phyloP scores from a whole-genome alignment of 2,888 invertebrate genomes.

The Chaetoderma sp. region DNA sequence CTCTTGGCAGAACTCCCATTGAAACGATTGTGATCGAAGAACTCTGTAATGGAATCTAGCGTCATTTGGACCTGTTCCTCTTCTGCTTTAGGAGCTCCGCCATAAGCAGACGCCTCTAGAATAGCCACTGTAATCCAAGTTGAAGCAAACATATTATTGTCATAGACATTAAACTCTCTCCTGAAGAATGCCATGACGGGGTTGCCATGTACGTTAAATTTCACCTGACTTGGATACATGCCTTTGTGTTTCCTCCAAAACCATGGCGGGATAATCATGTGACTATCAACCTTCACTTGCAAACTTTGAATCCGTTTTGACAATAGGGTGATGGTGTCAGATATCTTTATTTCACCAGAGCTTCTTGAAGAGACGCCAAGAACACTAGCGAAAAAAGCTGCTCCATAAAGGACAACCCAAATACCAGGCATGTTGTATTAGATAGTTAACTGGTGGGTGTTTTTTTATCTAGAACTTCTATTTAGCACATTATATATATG shows the following conservation, averaged over 20 bases:
- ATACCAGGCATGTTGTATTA: too few relatives aligned
- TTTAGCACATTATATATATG: too few relatives aligned
- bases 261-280: conserved; percentile 43
- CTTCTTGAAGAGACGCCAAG: too few relatives aligned
- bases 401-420: too few relatives aligned
- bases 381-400: too few relatives aligned
- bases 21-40: conserved; percentile 51
- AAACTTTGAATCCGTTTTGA: too few relatives aligned
- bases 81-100: conserved; percentile 38
- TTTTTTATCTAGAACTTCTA: too few relatives aligned
- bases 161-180: conserved; percentile 47
- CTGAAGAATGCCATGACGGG: conserved; percentile 44
- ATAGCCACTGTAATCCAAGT: conserved; percentile 54
- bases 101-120: conserved; percentile 50
- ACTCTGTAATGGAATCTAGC: conserved; percentile 37
- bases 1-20: conserved; percentile 43
- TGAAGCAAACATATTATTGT: conserved; percentile 62
- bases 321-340: too few relatives aligned
- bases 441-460: too few relatives aligned
- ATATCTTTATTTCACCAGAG: too few relatives aligned
- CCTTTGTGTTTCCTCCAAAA: conserved; percentile 51
- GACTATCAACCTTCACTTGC: too few relatives aligned
- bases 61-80: conserved; percentile 30
- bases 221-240: conserved; percentile 54
- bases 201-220: conserved; percentile 52